Percentiles rank a stretch among this genome's conserved stretches.
Conservation (phyloP, 37 sponge, comb jelly and placozoan genomes). For the Lycopodina hypogea region DNA sequence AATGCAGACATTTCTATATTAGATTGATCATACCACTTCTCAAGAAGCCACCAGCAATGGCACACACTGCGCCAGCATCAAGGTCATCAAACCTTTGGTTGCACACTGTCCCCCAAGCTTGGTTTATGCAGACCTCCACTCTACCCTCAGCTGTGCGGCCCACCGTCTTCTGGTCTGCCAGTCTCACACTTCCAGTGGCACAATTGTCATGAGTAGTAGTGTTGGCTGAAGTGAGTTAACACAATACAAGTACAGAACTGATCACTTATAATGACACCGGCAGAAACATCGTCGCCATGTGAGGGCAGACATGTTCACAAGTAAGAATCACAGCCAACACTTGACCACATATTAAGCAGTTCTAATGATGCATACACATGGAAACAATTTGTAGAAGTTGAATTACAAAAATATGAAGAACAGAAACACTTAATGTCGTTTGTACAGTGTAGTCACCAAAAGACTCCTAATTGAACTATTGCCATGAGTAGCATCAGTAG, state of each 20-base stretch:
- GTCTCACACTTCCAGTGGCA: conserved; percentile 20
- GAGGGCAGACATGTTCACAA: too few species aligned
- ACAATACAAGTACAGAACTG: neutral
- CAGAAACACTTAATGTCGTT: too few species aligned
- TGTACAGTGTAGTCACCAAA: too few species aligned
- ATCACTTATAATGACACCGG: neutral
- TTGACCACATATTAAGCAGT: too few species aligned
- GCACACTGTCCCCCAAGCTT: conserved; percentile 59
- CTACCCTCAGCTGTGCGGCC: conserved; percentile 11
- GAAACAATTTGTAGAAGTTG: too few species aligned
- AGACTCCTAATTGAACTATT: too few species aligned
- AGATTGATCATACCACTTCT: neutral
- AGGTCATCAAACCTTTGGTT: neutral
- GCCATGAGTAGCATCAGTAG: too few species aligned
- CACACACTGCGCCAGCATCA: conserved; percentile 34
- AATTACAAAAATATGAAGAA: too few species aligned
- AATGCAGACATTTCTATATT: neutral
- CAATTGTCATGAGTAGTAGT: conserved; percentile 10
- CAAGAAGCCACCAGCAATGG: conserved; percentile 12
- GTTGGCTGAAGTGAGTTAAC: neutral
- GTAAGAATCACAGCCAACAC: neutral
- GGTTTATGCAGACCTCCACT: conserved; percentile 52
- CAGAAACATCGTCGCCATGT: too few species aligned
- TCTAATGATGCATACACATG: too few species aligned
- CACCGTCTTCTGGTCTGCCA: neutral